Percentiles rank a stretch among this genome's conserved stretches.
Conservation (phyloP, 2,888 invertebrate species). For the Aquatica leii region DNA sequence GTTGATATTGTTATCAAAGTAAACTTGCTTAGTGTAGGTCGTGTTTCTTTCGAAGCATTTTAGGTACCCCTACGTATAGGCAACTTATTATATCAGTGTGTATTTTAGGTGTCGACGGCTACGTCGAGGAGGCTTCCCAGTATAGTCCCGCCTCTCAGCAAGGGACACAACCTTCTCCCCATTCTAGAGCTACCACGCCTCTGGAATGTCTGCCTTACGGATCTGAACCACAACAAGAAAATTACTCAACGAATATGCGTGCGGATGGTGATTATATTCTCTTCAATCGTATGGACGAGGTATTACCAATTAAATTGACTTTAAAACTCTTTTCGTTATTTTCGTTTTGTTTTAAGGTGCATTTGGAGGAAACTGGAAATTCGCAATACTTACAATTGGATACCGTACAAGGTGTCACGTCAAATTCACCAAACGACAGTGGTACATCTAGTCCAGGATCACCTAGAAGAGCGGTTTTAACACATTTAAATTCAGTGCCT, state of each 20-base stretch:
- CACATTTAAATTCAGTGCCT: constrained; percentile 47
- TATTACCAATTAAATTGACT: constrained; percentile 42
- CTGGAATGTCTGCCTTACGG: constrained; percentile 53
- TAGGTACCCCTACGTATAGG: constrained; percentile 22
- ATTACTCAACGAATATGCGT: constrained; percentile 52
- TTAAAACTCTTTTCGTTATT: not conserved
- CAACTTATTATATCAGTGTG: constrained; percentile 35
- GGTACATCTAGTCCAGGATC: constrained; percentile 55
- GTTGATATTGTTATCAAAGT: constrained; percentile 25
- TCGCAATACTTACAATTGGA: constrained; percentile 55
- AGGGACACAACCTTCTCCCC: constrained; percentile 58
- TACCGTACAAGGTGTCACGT: constrained; percentile 46
- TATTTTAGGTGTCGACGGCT: constrained; percentile 41
- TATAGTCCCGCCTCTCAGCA: constrained; percentile 57
- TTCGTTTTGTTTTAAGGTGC: constrained; percentile 35
- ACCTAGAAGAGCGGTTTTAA: constrained; percentile 47
- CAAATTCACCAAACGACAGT: constrained; percentile 55
- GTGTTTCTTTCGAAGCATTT: not conserved
- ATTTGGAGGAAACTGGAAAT: constrained; percentile 52
- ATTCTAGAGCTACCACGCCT: constrained; percentile 55
- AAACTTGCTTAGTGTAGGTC: constrained; percentile 25
- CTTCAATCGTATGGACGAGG: constrained; percentile 51
- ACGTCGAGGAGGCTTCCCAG: constrained; percentile 47
- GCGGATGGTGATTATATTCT: constrained; percentile 51
- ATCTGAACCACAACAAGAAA: constrained; percentile 47